Conservation (phyloP, 2,113 vertebrate species). For the Tupaia tana region DNA sequence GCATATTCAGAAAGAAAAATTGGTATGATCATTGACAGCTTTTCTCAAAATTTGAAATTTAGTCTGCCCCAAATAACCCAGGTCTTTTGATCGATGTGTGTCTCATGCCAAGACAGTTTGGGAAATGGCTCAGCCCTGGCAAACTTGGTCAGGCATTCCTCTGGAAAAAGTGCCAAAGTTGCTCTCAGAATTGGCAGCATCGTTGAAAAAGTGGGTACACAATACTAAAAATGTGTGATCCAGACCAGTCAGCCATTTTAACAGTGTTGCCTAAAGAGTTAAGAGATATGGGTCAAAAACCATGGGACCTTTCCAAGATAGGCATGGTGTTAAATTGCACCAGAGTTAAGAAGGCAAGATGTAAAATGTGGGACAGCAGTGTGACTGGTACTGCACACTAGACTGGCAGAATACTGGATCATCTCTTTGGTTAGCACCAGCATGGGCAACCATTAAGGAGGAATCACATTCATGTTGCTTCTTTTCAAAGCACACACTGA, state of each 20-base stretch:
- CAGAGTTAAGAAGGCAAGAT: constrained; percentile 41
- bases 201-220: neutral
- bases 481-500: constrained; percentile 29
- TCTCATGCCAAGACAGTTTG: neutral
- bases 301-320: constrained; percentile 12
- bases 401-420: neutral
- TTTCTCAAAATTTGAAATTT: constrained; percentile 35
- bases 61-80: neutral
- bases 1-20: neutral
- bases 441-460: neutral
- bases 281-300: constrained; percentile 31
- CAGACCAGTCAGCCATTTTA: neutral
- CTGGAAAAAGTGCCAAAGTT: neutral
- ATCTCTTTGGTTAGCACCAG: neutral
- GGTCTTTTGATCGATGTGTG: constrained; percentile 30
- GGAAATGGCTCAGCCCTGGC: neutral
- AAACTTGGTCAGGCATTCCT: neutral
- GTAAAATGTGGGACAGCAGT: neutral
- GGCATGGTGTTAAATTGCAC: neutral
- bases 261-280: neutral
- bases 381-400: neutral
- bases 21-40: neutral
- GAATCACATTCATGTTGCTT: neutral
- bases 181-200: constrained; percentile 4
- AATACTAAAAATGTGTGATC: neutral